A percentile compares a stretch with the other conserved stretches of the same genome.
Conservation (phyloP, 30 jellyfish, hydroid and myxozoan species). For the Aurelia sp. region DNA sequence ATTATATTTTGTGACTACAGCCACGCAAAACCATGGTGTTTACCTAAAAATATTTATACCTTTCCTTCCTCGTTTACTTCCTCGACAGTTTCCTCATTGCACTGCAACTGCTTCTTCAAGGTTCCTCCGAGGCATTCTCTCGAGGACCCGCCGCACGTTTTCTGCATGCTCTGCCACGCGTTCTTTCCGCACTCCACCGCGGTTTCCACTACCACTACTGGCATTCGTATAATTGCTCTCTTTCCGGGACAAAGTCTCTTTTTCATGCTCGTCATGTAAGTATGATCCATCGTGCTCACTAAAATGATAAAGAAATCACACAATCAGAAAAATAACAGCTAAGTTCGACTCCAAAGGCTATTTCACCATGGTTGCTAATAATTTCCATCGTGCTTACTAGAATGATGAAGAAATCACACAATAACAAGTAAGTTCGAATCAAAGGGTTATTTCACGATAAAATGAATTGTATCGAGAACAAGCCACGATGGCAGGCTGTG, state of each 20-base stretch:
- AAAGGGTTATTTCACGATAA: too few species aligned
- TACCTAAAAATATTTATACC: too few species aligned
- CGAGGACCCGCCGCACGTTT: constrained; percentile 84
- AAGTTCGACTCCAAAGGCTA: neutral
- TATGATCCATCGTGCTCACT: constrained; percentile 50
- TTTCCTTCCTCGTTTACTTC: too few species aligned
- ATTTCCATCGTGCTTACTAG: too few species aligned
- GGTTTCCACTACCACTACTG: constrained; percentile 41
- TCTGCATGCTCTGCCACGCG: constrained; percentile 91
- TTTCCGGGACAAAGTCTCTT: constrained; percentile 22
- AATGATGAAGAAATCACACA: too few species aligned
- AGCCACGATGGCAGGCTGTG: too few species aligned
- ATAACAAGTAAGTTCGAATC: too few species aligned
- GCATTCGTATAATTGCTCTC: constrained; percentile 28
- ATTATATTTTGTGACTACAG: too few species aligned
- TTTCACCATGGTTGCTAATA: too few species aligned
- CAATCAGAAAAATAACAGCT: neutral
- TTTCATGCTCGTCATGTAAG: constrained; percentile 17
- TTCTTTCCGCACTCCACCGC: constrained; percentile 40
- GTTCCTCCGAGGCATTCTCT: constrained; percentile 71
- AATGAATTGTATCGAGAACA: too few species aligned
- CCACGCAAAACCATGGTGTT: too few species aligned
- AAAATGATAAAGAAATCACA: neutral
- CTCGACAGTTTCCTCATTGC: neutral
- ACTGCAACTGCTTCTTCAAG: constrained; percentile 62